Percentiles rank a stretch among this genome's conserved stretches.
These are phyloP conservation scores for Glareola pratincola DNA, from an alignment of 2,113 vertebrate genomes.

Conservation along the genomic window DNA sequence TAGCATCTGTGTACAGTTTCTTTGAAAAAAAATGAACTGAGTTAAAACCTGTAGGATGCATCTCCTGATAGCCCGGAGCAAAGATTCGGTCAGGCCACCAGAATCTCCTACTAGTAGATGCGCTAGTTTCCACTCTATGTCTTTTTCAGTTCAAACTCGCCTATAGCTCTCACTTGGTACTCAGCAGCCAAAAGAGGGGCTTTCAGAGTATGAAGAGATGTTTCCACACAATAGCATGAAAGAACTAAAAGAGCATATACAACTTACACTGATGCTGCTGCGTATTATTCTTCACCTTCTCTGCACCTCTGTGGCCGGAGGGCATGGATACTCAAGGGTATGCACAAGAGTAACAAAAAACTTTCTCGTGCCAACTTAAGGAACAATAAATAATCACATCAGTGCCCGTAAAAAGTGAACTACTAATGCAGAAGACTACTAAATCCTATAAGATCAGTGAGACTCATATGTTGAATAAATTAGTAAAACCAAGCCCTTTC, in stretches of 20 bases:
- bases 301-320: background rate
- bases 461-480: background rate
- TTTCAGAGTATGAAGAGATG: background rate
- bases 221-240: background rate
- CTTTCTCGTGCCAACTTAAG: background rate
- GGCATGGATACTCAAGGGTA: background rate
- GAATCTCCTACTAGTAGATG: background rate
- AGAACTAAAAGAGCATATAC: background rate
- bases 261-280: background rate
- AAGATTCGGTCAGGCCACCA: background rate
- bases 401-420: background rate
- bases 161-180: background rate
- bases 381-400: constrained; percentile 8
- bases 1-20: background rate
- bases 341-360: background rate
- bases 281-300: background rate
- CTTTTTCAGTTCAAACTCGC: background rate
- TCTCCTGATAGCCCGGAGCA: background rate
- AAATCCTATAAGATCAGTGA: background rate
- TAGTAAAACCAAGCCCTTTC: background rate
- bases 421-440: background rate
- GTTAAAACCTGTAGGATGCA: background rate
- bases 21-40: background rate
- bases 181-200: background rate
- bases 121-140: background rate